phyloP scores from a whole-genome alignment of 2,113 vertebrate species.

The Jacana jacana region DNA sequence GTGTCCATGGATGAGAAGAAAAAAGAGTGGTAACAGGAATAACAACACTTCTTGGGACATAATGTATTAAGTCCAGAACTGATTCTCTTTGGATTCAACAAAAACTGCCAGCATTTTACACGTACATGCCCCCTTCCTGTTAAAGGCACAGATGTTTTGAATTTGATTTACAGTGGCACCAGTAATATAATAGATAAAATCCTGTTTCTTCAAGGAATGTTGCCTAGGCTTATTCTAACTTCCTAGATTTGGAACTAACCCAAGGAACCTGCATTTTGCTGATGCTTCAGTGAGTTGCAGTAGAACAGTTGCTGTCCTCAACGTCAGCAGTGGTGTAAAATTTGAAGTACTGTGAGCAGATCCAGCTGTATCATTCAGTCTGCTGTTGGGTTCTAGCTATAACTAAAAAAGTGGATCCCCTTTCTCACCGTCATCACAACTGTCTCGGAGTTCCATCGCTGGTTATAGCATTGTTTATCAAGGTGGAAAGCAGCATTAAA shows the following conservation, averaged over 20 bases:
- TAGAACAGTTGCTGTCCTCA: constrained; percentile 9
- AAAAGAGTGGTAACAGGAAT: constrained; percentile 90
- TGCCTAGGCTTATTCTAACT: constrained; percentile 46
- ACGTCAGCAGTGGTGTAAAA: constrained; percentile 14
- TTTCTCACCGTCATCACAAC: neutral
- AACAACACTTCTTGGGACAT: constrained; percentile 42
- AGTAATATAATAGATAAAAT: constrained; percentile 45
- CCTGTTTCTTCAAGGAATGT: constrained; percentile 42
- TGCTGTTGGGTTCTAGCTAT: constrained; percentile 49
- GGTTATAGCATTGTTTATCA: constrained; percentile 5
- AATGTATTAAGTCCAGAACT: constrained; percentile 55
- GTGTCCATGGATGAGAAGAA: constrained; percentile 99
- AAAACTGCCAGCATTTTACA: constrained; percentile 69
- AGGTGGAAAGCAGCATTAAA: neutral
- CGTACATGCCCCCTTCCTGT: constrained; percentile 53
- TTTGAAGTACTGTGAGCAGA: constrained; percentile 66
- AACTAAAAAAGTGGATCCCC: constrained; percentile 51
- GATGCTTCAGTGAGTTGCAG: constrained; percentile 35
- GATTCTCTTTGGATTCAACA: constrained; percentile 58
- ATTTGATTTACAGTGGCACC: constrained; percentile 71
- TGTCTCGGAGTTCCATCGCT: neutral
- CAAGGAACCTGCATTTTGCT: constrained; percentile 48
- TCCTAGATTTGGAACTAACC: constrained; percentile 57
- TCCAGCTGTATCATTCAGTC: constrained; percentile 25
- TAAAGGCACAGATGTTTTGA: constrained; percentile 76